Conservation (phyloP, 2,797 vertebrate species). For the Enteromius paludinosus region DNA sequence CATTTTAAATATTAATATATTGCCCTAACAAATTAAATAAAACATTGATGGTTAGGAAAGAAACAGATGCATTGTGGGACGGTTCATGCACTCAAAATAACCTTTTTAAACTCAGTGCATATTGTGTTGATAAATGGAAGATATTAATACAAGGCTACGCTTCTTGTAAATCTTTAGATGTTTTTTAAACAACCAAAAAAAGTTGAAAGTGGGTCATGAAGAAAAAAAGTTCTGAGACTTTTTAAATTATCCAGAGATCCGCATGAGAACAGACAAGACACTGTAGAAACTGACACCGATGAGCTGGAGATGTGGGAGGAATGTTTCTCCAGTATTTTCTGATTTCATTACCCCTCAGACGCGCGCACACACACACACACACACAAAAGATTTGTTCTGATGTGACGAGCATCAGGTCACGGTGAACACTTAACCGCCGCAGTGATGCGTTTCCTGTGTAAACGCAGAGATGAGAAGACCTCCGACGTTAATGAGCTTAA, state of each 20-base stretch:
- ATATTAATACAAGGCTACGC: background rate
- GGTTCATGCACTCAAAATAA: background rate
- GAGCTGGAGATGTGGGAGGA: background rate
- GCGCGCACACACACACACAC: background rate
- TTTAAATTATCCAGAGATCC: background rate
- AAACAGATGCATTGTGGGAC: background rate
- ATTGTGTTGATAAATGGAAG: background rate
- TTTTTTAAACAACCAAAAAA: background rate
- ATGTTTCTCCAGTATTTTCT: background rate
- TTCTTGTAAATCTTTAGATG: background rate
- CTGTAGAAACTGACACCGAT: background rate
- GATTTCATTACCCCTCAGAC: background rate
- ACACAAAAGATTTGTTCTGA: background rate
- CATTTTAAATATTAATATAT: background rate
- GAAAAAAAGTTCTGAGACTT: slow-evolving; percentile 1
- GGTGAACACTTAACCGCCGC: background rate
- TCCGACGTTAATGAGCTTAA: slow-evolving; percentile 42
- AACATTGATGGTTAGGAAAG: background rate
- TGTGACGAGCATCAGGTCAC: background rate
- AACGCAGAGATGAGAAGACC: background rate
- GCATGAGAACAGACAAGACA: background rate
- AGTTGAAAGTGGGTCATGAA: background rate
- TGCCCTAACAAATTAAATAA: background rate
- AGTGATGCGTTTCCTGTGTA: background rate
- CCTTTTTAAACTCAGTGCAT: background rate